These are phyloP conservation scores for Crotalus adamanteus DNA, from an alignment of 2,797 vertebrate species.

Conservation along the genomic window DNA sequence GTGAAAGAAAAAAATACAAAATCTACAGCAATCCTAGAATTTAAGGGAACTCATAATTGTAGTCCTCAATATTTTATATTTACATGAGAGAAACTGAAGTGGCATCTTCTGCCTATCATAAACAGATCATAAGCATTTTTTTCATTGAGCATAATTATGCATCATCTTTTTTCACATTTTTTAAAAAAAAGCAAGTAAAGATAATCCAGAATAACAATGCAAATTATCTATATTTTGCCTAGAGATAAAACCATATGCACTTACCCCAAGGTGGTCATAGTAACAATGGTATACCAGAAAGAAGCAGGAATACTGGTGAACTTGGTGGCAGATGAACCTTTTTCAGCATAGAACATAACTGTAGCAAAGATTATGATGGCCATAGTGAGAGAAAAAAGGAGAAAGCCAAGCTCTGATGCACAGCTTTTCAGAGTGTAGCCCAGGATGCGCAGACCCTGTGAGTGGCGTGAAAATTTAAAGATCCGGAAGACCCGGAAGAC, in stretches of 20 bases:
- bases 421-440: constrained; percentile 95
- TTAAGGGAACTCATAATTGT: background rate
- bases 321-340: constrained; percentile 89
- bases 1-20: background rate
- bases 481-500: constrained; percentile 97
- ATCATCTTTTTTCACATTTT: background rate
- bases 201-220: background rate
- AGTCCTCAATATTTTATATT: constrained; percentile 13
- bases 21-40: background rate
- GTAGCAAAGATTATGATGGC: constrained; percentile 98
- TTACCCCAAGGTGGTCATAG: constrained; percentile 98
- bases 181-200: background rate
- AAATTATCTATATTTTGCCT: constrained; percentile 45
- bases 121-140: background rate
- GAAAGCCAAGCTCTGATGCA: constrained; percentile 93
- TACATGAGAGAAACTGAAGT: background rate
- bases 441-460: constrained; percentile 92
- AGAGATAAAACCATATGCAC: constrained; percentile 65
- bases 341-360: constrained; percentile 97
- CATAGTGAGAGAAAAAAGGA: constrained; percentile 97
- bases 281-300: constrained; percentile 99
- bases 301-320: constrained; percentile 97
- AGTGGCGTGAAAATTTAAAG: constrained; percentile 98
- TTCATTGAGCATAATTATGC: background rate
- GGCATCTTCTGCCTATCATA: background rate